Conservation (phyloP, 2,113 vertebrate genomes). For the Vidua chalybeata region DNA sequence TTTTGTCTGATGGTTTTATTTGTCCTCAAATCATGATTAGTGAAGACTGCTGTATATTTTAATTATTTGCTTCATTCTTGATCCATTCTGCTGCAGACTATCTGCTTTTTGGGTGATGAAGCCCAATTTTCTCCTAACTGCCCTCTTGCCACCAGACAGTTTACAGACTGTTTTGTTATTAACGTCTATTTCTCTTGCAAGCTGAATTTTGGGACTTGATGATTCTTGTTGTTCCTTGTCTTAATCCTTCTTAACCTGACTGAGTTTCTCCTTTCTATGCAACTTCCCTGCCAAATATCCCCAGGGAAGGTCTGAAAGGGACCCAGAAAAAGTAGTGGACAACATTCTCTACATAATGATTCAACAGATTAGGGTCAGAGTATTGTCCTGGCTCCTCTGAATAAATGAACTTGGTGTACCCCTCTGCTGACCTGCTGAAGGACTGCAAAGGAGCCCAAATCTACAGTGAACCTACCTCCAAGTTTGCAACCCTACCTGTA, state of each 20-base stretch:
- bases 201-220: not conserved
- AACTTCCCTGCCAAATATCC: not conserved
- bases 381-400: not conserved
- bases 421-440: not conserved
- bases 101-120: not conserved
- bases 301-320: not conserved
- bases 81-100: not conserved
- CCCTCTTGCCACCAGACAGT: not conserved
- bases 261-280: not conserved
- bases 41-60: not conserved
- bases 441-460: not conserved
- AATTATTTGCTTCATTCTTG: not conserved
- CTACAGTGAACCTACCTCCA: not conserved
- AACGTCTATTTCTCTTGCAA: not conserved
- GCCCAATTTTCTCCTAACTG: not conserved
- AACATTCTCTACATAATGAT: not conserved
- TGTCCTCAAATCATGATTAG: not conserved
- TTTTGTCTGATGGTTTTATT: not conserved
- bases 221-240: not conserved
- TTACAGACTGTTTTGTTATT: not conserved
- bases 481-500: not conserved
- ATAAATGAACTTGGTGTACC: not conserved
- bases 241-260: not conserved
- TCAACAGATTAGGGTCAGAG: not conserved
- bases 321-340: not conserved